Base-by-base conservation (phyloP, 1,140 invertebrate species). In the Caenorhabditis briggsae region DNA sequence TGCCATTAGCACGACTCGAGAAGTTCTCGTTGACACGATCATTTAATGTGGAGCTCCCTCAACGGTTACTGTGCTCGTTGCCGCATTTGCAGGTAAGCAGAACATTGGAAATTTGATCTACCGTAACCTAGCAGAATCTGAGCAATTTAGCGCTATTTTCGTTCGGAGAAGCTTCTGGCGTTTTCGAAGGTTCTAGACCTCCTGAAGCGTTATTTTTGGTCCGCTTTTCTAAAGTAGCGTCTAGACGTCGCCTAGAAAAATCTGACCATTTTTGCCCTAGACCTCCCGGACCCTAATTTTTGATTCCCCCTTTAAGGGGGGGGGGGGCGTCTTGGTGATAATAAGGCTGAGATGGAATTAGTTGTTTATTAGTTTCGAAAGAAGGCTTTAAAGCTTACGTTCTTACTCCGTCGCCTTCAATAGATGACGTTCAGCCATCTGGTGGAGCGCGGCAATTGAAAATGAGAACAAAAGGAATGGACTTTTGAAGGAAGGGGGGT, bases 311-410 rank as follows among this genome's bases (percentile, higher is more conserved):
- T 53, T 33, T 33, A 33, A 33, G 33, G 33, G 33, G 33, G 33
- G 33, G 33, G 33, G 33, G 33, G 33, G 33, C 33, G 50, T 12
- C 16, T 53, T 5, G 16, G 11, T 53, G 50, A 53, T 5, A 53
- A 53, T 8, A 59, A 33, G 33, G 33, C 33, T 33, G 59, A 11
- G 16, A n/a, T n/a, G 70, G 70, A 78, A 78, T 78, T 78, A 78
- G 70, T 78, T 78, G 70, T 78, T 78, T 78, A 78, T 78, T 78
- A 78, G 70, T 78, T 50, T 50, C 43, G n/a, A 20, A 50, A 61
- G 25, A 25, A n/a, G 70, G 70, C 70, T 78, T 78, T 78, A 78
- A 78, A 78, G 70, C 70, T 78, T 78, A 78, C 70, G 16, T 41
- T 14, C 70, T 50, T n/a, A 18, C n/a, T 78, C 50, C 11, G 2